Conservation (phyloP, 1,140 invertebrate species). For the Calephelis virginiensis region DNA sequence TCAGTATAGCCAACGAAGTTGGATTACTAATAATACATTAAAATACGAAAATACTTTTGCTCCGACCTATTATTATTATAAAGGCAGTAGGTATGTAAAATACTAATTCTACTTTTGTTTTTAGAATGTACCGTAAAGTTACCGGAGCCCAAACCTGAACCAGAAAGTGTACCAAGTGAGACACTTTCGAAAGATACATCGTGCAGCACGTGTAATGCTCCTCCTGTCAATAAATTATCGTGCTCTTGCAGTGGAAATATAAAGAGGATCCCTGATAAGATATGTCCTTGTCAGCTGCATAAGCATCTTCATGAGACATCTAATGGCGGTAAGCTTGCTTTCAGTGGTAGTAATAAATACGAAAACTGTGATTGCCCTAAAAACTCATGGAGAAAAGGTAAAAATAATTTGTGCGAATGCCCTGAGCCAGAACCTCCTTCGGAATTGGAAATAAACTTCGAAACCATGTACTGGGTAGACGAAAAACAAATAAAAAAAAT, state of each 20-base stretch:
- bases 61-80: too few species aligned
- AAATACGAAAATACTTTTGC: too few species aligned
- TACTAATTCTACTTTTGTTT: too few species aligned
- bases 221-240: neutral
- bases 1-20: too few species aligned
- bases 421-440: constrained; percentile 21
- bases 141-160: too few species aligned
- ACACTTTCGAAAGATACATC: neutral
- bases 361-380: neutral
- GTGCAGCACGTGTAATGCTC: neutral
- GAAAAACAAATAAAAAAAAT: constrained; percentile 36
- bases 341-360: neutral
- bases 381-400: constrained; percentile 31
- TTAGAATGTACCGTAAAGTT: too few species aligned
- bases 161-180: too few species aligned
- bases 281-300: constrained; percentile 1
- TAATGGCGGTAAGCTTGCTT: neutral
- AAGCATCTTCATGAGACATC: neutral
- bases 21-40: too few species aligned
- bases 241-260: neutral
- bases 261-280: neutral
- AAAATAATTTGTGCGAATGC: constrained; percentile 42
- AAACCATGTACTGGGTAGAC: constrained; percentile 27
- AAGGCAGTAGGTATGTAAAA: too few species aligned
- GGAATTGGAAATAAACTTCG: constrained; percentile 22